These are phyloP conservation scores for Atta colombica DNA, from an alignment of 1,140 invertebrate genomes.

Conservation along the genomic window DNA sequence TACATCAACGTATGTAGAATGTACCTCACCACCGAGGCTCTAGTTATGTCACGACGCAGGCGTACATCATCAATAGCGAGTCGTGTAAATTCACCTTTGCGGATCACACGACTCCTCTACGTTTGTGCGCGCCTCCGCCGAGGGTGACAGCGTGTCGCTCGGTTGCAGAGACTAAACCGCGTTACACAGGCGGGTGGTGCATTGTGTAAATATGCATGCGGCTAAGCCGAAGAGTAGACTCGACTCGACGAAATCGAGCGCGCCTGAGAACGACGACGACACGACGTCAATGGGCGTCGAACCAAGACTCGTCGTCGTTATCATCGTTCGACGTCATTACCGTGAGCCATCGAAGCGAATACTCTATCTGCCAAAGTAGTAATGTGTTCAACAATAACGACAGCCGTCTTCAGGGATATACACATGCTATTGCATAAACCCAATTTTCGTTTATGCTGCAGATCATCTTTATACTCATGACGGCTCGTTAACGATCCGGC, in stretches of 20 bases:
- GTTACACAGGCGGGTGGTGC: slow-evolving; percentile 21
- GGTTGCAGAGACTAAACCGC: slow-evolving; percentile 48
- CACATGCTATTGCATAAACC: slow-evolving; percentile 29
- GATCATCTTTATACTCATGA: slow-evolving; percentile 46
- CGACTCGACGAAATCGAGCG: slow-evolving; percentile 47
- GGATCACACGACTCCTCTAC: slow-evolving; percentile 25
- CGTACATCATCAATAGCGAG: slow-evolving; percentile 47
- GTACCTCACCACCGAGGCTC: background rate
- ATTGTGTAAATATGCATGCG: slow-evolving; percentile 66
- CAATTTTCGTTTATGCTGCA: slow-evolving; percentile 25
- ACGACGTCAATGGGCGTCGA: slow-evolving; percentile 38
- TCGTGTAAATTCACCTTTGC: slow-evolving; percentile 50
- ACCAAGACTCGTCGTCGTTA: slow-evolving; percentile 46
- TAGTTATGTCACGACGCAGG: slow-evolving; percentile 13
- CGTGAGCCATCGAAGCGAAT: slow-evolving; percentile 65
- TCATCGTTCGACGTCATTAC: slow-evolving; percentile 72
- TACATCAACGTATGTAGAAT: slow-evolving; percentile 7
- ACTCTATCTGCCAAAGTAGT: slow-evolving; percentile 63
- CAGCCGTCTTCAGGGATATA: slow-evolving; percentile 64
- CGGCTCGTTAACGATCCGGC: background rate
- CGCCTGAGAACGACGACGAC: background rate
- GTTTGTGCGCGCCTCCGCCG: slow-evolving; percentile 29
- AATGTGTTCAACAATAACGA: slow-evolving; percentile 67
- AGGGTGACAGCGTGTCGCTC: slow-evolving; percentile 40
- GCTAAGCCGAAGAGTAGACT: slow-evolving; percentile 47